Evolutionary conservation across 2,113 vertebrate species (phyloP).

Genomic region (rabbit (Oryctolagus cuniculus)): mOryCun1.1 NC_091438.1:73167001-73167500

Average conservation of each 20-base stretch:
- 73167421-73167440: not conserved
- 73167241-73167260: constrained; percentile 52
- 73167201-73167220: constrained; percentile 71
- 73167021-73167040: constrained; percentile 81
- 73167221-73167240: constrained; percentile 53
- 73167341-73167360: not conserved
- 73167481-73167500: not conserved
- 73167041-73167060: constrained; percentile 83
- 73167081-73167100: constrained; percentile 82
- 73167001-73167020: constrained; percentile 80
- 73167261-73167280: constrained; percentile 45
- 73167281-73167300: not conserved
- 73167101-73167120: constrained; percentile 82
- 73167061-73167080: constrained; percentile 83
- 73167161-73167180: constrained; percentile 69
- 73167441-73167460: not conserved
- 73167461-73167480: not conserved
- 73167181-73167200: constrained; percentile 65
- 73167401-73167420: not conserved
- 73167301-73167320: not conserved
- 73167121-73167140: constrained; percentile 72
- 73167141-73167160: constrained; percentile 77
- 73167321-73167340: not conserved
- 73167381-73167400: not conserved
- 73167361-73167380: not conserved